phyloP scores from a whole-genome alignment of 2,888 invertebrate species.

The Heliconius aoede region DNA sequence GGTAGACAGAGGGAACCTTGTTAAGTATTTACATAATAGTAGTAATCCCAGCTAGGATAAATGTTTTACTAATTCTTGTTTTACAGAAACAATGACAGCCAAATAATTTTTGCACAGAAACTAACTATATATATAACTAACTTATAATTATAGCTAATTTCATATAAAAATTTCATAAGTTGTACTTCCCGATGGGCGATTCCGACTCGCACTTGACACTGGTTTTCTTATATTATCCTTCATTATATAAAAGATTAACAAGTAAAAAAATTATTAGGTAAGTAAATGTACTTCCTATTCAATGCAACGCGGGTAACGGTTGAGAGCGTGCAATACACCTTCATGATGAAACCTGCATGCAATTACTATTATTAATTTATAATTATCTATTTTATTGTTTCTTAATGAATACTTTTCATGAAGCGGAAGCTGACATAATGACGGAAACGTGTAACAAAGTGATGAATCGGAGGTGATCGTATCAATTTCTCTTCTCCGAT shows the following conservation, averaged over 20 bases:
- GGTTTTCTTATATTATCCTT: neutral
- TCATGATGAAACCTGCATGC: neutral
- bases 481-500: no score
- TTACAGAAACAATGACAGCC: no score
- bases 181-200: no score
- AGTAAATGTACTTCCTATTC: slow-evolving; percentile 16
- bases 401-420: neutral
- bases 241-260: neutral
- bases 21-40: no score
- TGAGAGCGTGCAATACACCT: slow-evolving; percentile 17
- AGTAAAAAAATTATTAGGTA: neutral
- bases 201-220: no score
- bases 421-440: neutral
- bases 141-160: no score
- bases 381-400: neutral
- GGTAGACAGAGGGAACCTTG: no score
- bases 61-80: no score
- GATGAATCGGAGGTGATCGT: neutral
- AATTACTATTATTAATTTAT: slow-evolving; percentile 3
- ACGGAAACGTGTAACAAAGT: neutral
- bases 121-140: no score
- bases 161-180: no score
- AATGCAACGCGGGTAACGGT: slow-evolving; percentile 25
- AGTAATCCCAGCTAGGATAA: no score
- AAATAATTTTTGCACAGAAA: no score